A percentile compares a stretch with the other conserved stretches of the same genome.
Evolutionary conservation across 2,888 invertebrate species (phyloP).

Genomic region (Cheilosia scutellata): DNA sequence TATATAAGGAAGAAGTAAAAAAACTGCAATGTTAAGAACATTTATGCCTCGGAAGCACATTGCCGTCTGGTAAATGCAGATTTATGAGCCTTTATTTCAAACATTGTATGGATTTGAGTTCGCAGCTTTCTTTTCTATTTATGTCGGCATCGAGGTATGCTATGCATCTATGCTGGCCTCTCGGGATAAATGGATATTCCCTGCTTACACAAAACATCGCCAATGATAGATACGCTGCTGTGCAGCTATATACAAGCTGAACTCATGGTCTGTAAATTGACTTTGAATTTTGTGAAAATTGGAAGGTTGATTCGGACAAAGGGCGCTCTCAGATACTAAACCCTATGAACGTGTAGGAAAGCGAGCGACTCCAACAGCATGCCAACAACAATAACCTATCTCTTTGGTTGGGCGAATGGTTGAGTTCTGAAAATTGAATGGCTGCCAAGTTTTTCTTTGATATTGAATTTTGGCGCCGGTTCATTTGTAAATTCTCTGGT

Average conservation of each 20-base stretch:
- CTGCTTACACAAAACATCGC: constrained; percentile 39
- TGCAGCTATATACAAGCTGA: constrained; percentile 25
- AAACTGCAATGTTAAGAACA: constrained; percentile 63
- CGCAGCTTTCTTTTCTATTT: constrained; percentile 45
- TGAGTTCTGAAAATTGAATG: constrained; percentile 50
- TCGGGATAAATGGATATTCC: constrained; percentile 41
- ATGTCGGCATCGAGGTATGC: constrained; percentile 2
- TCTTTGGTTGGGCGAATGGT: constrained; percentile 39
- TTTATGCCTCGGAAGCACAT: constrained; percentile 63
- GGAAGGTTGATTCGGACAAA: constrained; percentile 64
- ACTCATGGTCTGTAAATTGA: constrained; percentile 59
- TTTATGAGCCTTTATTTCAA: constrained; percentile 67
- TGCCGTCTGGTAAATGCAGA: constrained; percentile 67
- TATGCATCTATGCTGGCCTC: neutral
- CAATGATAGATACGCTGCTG: constrained; percentile 52
- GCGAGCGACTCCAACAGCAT: constrained; percentile 25
- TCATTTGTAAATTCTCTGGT: constrained; percentile 70
- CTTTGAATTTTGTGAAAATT: constrained; percentile 67
- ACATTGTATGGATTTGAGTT: constrained; percentile 60
- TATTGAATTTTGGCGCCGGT: constrained; percentile 73
- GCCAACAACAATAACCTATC: constrained; percentile 61
- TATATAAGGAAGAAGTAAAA: constrained; percentile 4
- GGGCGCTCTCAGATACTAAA: constrained; percentile 44
- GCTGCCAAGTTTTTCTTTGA: constrained; percentile 72
- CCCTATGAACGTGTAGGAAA: neutral